Percentiles rank a stretch among this genome's conserved stretches.
Conservation (phyloP, 2,888 invertebrate genomes). For the Penaeus monodon region DNA sequence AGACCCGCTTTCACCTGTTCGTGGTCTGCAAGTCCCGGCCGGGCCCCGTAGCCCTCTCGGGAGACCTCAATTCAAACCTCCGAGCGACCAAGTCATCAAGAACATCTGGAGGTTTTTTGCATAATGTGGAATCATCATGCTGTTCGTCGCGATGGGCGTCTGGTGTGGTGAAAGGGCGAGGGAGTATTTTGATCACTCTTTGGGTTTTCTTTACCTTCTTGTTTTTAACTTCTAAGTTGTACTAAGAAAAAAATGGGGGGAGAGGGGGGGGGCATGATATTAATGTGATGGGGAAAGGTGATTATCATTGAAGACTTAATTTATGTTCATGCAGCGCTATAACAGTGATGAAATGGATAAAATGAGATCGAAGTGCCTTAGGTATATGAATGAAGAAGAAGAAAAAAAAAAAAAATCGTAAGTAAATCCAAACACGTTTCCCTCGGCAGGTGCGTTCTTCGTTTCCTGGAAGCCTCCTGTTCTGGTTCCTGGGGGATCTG, state of each 20-base stretch:
- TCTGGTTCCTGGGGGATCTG: conserved; percentile 83
- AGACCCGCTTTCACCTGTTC: conserved; percentile 83
- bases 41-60: conserved; percentile 80
- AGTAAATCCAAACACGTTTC: not conserved
- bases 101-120: conserved; percentile 80
- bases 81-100: conserved; percentile 78
- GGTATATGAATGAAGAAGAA: too few relatives aligned
- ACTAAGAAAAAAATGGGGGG: too few relatives aligned
- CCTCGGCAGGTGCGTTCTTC: conserved; percentile 80
- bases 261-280: too few relatives aligned
- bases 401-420: too few relatives aligned
- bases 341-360: too few relatives aligned
- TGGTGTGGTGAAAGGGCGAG: conserved; percentile 73
- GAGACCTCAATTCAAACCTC: conserved; percentile 83
- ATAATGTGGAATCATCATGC: conserved; percentile 79
- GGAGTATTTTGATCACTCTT: conserved; percentile 5
- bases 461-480: conserved; percentile 84
- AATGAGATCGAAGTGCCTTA: too few relatives aligned
- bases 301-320: too few relatives aligned
- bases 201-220: too few relatives aligned
- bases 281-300: too few relatives aligned
- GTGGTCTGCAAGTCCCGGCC: conserved; percentile 78
- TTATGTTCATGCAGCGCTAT: too few relatives aligned
- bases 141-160: conserved; percentile 82
- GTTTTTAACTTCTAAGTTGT: too few relatives aligned